These are phyloP conservation scores for Lasioglossum leucozonium DNA, from an alignment of 2,888 invertebrate species.

Conservation along the genomic window DNA sequence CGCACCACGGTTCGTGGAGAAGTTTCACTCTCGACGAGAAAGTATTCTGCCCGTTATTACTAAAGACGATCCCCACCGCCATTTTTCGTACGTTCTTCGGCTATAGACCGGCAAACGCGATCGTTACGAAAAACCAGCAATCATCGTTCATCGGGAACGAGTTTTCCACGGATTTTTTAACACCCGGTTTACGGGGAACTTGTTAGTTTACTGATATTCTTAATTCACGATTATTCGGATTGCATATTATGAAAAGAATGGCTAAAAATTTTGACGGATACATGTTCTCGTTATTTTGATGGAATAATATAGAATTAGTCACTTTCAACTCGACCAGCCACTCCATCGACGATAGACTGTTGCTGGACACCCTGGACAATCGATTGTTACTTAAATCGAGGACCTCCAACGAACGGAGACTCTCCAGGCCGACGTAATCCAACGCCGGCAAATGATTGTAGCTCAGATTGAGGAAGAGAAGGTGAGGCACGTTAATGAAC, in stretches of 20 bases:
- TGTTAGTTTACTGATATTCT: no score
- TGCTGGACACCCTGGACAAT: constrained; percentile 87
- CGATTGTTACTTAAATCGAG: constrained; percentile 93
- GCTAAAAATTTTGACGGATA: no score
- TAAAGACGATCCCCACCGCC: constrained; percentile 44
- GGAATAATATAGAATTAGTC: neutral
- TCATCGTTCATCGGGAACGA: neutral
- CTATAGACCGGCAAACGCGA: neutral
- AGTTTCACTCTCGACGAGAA: constrained; percentile 81
- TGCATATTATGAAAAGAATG: no score
- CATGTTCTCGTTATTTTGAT: neutral
- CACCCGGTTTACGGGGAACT: neutral
- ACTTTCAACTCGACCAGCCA: constrained; percentile 94
- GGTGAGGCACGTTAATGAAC: constrained; percentile 91
- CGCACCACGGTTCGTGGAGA: constrained; percentile 71
- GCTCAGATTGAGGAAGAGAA: constrained; percentile 93
- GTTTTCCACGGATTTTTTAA: neutral
- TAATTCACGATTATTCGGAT: no score
- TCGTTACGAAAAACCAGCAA: constrained; percentile 31
- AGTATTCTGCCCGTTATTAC: constrained; percentile 69
- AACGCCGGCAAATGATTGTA: constrained; percentile 91
- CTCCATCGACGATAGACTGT: constrained; percentile 91
- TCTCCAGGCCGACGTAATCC: constrained; percentile 90
- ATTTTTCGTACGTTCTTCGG: constrained; percentile 10
- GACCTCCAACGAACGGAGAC: constrained; percentile 92